Evolutionary conservation across 2,888 invertebrate genomes (phyloP).

Genomic region (Sturmia bella): DNA sequence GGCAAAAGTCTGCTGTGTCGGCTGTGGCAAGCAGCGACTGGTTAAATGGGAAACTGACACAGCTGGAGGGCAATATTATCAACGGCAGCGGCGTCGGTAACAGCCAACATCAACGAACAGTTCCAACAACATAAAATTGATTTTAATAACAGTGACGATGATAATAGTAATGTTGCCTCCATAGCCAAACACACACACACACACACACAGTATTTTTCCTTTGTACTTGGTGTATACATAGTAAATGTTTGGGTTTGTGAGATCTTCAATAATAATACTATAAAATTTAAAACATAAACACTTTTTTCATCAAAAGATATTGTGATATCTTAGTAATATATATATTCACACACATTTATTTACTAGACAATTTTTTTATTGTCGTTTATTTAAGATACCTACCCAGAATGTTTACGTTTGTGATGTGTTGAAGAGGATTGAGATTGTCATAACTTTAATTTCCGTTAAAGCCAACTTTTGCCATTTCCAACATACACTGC

Average conservation of each 20-base stretch:
- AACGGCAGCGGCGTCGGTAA: constrained; percentile 69
- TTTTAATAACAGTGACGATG: constrained; percentile 40
- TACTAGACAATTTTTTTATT: neutral
- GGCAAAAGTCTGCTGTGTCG: constrained; percentile 57
- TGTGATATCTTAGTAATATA: neutral
- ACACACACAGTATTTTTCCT: neutral
- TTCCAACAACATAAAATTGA: constrained; percentile 30
- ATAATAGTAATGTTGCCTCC: constrained; percentile 20
- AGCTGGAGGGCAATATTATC: constrained; percentile 71
- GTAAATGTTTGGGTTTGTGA: constrained; percentile 18
- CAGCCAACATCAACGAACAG: constrained; percentile 62
- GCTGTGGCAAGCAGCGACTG: constrained; percentile 67
- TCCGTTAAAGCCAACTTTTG: constrained; percentile 56
- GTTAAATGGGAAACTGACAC: constrained; percentile 72
- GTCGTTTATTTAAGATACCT: constrained; percentile 27
- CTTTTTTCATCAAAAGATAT: neutral
- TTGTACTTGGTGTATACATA: neutral
- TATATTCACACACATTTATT: too few relatives aligned
- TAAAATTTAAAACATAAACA: constrained; percentile 20
- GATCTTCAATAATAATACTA: constrained; percentile 19
- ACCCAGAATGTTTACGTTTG: constrained; percentile 61
- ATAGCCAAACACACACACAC: neutral
- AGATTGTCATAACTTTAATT: constrained; percentile 68
- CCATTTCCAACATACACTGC: constrained; percentile 12
- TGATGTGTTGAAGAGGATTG: constrained; percentile 64